Percentiles rank a stretch among this genome's conserved stretches.
phyloP scores from a whole-genome alignment of 2,113 vertebrate species.

The Ramphastos sulfuratus region DNA sequence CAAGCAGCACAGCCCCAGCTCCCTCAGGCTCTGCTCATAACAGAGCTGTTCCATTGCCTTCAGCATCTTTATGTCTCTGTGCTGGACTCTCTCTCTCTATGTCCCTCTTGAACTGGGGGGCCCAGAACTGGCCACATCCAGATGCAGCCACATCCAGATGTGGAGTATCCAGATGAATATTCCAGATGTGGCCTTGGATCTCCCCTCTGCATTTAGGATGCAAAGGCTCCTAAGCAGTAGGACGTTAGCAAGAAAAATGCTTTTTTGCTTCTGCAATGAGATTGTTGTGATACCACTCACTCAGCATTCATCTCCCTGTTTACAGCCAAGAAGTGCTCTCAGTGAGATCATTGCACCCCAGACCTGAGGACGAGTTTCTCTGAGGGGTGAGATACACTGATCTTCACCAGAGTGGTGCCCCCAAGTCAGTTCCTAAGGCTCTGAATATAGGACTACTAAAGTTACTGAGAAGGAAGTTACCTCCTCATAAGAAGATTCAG shows the following conservation, averaged over 20 bases:
- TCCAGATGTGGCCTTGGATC: neutral
- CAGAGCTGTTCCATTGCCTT: no score
- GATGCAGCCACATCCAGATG: no score
- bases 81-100: no score
- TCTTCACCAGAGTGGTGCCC: neutral
- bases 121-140: no score
- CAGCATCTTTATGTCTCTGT: no score
- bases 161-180: no score
- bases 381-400: neutral
- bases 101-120: no score
- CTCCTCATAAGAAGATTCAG: neutral
- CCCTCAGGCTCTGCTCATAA: no score
- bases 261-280: neutral
- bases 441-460: neutral
- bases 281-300: neutral
- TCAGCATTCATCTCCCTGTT: neutral
- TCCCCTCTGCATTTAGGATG: neutral
- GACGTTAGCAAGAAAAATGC: neutral
- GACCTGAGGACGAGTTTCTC: neutral
- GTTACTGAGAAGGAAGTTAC: neutral
- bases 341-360: neutral
- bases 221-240: neutral
- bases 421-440: neutral
- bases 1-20: no score
- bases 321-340: neutral